These are phyloP conservation scores for Panthera tigris DNA, from an alignment of 2,113 vertebrate genomes.

Conservation along the genomic window DNA sequence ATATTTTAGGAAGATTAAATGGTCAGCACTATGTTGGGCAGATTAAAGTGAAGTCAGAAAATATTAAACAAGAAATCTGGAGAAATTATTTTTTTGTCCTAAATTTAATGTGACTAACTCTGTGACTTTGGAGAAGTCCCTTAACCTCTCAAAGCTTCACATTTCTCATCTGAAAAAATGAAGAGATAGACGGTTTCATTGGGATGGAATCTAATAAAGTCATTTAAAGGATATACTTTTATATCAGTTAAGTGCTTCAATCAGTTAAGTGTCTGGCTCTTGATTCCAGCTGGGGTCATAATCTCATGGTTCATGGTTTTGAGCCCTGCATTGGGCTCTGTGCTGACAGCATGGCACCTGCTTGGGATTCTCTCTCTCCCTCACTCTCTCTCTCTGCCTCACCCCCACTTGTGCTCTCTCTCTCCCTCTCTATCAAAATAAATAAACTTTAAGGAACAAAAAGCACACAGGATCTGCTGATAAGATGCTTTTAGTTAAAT, in stretches of 20 bases:
- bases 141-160: not conserved
- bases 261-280: too few species aligned
- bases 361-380: too few species aligned
- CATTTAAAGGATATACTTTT: not conserved
- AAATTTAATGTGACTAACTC: not conserved
- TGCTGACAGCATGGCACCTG: too few species aligned
- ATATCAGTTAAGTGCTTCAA: too few species aligned
- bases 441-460: too few species aligned
- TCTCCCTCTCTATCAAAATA: too few species aligned
- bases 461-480: not conserved
- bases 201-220: not conserved
- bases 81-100: conserved; percentile 2
- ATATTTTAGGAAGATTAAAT: not conserved
- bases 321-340: too few species aligned
- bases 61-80: not conserved
- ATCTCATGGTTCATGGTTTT: too few species aligned
- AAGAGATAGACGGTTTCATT: not conserved
- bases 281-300: too few species aligned
- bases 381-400: too few species aligned
- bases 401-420: too few species aligned
- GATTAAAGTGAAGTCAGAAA: not conserved
- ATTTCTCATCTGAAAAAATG: conserved; percentile 17
- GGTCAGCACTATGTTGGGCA: not conserved
- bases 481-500: not conserved
- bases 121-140: not conserved